Evolutionary conservation across 2,113 vertebrate genomes (phyloP), one percentile per base, ranked within the genome.

Genomic region (Leptobrachium leishanense): DNA sequence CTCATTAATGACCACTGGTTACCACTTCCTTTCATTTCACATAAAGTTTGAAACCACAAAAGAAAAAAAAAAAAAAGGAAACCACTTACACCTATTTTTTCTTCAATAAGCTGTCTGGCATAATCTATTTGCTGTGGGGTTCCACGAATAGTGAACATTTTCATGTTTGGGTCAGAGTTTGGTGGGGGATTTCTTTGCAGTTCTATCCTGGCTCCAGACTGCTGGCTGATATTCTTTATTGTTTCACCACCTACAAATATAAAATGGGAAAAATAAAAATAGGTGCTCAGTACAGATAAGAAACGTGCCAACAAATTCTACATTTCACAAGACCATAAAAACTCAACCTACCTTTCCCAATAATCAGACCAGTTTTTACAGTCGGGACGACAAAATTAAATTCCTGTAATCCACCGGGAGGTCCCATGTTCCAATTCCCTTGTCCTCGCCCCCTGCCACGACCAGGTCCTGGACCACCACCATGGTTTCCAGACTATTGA

Each of bases 401-500:
- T 85, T 99, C 98, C 82, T 99, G 98, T 64, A 99, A 90, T 82
- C 98, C 98, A 86, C 98, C 97, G 75, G 98, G 98, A 59, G 98
- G 98, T 0, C 96, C 97, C 97, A 99, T 98, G 85, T 97, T 98
- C 98, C 98, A 99, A 89, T 96, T 99, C 79, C 96, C 97, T 88
- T 98, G 96, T 43, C 98, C 98, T 65, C 97, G 92, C 43, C 98
- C 98, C 71, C 98, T 90, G 43, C 98, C 98, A 81, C 98, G 90
- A 76, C 98, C 97, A 43, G 96, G 96, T 54, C 97, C 97, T 7
- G 96, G 96, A 12, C 93, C 93, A 84, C 93, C 20, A 31, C 20
- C 20, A 86, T 95, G 95, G 40, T 98, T 98, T 6, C 96, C 98
- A n/a, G 95, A 91, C 93, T 99, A 74, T 43, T 72, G 5, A 73